Evolutionary conservation across 2,888 invertebrate genomes (phyloP).

Genomic region (Nowickia ferox): DNA sequence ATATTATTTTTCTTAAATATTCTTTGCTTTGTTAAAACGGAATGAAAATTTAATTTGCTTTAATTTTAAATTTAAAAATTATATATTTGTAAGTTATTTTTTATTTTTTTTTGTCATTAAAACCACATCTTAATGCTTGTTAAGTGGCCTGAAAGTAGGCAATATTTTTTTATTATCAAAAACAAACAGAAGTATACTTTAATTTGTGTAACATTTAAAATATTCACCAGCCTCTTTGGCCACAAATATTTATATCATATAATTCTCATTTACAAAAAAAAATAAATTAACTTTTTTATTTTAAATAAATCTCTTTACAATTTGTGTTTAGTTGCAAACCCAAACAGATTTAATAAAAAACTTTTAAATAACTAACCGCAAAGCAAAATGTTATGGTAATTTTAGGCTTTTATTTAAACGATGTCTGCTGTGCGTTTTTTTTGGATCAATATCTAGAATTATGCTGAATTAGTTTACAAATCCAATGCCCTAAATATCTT

Average conservation of each 20-base stretch:
- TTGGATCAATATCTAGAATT: neutral
- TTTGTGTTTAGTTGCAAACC: neutral
- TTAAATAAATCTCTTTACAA: conserved; percentile 4
- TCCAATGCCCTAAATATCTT: neutral
- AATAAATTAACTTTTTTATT: neutral
- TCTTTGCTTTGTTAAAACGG: too few species aligned
- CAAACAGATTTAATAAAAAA: neutral
- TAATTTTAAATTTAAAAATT: neutral
- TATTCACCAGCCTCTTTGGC: neutral
- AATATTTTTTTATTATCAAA: neutral
- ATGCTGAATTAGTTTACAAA: neutral
- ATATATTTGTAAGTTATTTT: neutral
- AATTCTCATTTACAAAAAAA: neutral
- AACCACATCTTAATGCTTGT: neutral
- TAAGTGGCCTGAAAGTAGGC: neutral
- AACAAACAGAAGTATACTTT: neutral
- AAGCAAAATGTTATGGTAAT: conserved; percentile 42
- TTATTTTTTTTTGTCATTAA: neutral
- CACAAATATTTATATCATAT: conserved; percentile 6
- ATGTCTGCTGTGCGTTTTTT: neutral
- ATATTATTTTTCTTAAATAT: too few species aligned
- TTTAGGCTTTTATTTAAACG: conserved; percentile 1
- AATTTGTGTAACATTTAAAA: neutral
- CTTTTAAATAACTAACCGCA: conserved; percentile 36
- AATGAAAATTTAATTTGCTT: too few species aligned